Percentiles rank a stretch among this genome's conserved stretches.
phyloP scores from a whole-genome alignment of 2,113 vertebrate species.

The Crypturellus undulatus region DNA sequence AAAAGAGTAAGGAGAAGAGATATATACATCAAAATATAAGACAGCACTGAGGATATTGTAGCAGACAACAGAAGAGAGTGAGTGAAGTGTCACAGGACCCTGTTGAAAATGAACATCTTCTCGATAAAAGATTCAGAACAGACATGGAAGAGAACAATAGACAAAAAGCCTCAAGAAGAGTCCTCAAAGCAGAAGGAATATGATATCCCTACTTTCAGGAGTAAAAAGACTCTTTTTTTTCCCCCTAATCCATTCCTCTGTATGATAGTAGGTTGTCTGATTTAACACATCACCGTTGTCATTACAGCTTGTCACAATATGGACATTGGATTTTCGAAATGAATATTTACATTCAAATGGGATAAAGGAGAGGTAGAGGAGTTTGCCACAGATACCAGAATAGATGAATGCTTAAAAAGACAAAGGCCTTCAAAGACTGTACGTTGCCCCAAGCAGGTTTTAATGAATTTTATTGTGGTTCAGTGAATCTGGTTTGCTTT shows the following conservation, averaged over 20 bases:
- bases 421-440: constrained; percentile 16
- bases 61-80: background rate
- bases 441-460: constrained; percentile 28
- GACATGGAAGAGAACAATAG: background rate
- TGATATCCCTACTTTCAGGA: background rate
- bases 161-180: background rate
- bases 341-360: background rate
- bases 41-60: background rate
- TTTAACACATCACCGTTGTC: background rate
- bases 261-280: rapidly evolving
- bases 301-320: background rate
- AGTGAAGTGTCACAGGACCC: background rate
- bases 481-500: constrained; percentile 22
- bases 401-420: constrained; percentile 17
- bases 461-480: constrained; percentile 55
- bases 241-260: background rate
- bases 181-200: background rate
- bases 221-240: background rate
- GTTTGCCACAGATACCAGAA: background rate
- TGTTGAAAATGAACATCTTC: background rate
- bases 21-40: background rate
- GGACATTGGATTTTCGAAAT: background rate
- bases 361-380: background rate
- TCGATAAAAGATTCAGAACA: background rate
- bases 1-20: background rate